phyloP scores from a whole-genome alignment of 2,888 invertebrate species.

The Isoperla grammatica region DNA sequence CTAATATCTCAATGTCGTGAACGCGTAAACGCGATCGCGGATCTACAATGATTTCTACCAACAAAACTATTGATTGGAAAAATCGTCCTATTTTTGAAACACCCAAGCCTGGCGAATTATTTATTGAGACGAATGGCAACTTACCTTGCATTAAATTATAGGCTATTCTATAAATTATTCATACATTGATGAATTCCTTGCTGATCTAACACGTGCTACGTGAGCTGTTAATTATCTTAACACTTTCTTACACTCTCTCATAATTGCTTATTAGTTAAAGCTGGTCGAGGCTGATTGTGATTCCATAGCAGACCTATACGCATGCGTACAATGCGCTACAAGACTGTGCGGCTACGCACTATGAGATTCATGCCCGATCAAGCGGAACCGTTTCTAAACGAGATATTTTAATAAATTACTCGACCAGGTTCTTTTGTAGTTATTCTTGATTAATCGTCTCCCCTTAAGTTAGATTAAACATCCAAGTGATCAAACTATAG shows the following conservation, averaged over 20 bases:
- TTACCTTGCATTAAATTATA: not conserved
- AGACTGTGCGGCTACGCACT: too few relatives aligned
- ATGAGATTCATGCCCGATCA: too few relatives aligned
- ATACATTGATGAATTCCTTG: slow-evolving; percentile 1
- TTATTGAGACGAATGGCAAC: too few relatives aligned
- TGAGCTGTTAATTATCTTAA: not conserved
- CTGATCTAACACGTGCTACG: not conserved
- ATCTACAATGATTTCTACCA: too few relatives aligned
- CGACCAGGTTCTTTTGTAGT: not conserved
- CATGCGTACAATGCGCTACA: too few relatives aligned
- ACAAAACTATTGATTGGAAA: too few relatives aligned
- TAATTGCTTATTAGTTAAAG: not conserved
- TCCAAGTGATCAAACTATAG: not conserved
- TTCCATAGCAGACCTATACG: not conserved
- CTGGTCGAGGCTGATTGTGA: not conserved
- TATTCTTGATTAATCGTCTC: not conserved
- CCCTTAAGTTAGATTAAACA: not conserved
- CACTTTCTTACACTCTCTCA: not conserved
- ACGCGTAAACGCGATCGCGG: too few relatives aligned
- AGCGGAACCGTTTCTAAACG: too few relatives aligned
- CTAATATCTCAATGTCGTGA: too few relatives aligned
- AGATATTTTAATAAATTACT: not conserved
- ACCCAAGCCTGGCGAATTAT: too few relatives aligned
- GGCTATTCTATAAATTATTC: not conserved
- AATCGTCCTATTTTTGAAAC: too few relatives aligned